Evolutionary conservation across 2,113 vertebrate species (phyloP).

Genomic region (Melozone crissalis): DNA sequence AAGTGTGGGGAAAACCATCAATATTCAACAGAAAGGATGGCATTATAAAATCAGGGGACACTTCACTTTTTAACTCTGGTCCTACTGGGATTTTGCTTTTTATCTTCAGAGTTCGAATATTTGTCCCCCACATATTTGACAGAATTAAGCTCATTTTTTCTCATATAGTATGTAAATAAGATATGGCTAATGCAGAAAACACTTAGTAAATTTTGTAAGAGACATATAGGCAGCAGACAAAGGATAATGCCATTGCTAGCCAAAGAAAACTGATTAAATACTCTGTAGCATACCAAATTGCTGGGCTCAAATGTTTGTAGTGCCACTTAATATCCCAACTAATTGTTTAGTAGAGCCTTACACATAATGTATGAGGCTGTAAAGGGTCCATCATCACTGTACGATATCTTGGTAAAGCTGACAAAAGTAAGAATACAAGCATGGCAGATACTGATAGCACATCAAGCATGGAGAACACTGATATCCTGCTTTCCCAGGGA

Average conservation of each 20-base stretch:
- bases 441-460: neutral
- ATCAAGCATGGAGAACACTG: neutral
- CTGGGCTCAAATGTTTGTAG: neutral
- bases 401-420: neutral
- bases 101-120: neutral
- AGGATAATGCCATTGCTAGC: neutral
- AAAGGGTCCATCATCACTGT: neutral
- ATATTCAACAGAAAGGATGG: neutral
- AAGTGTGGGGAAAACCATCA: rapidly evolving
- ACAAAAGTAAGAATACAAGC: neutral
- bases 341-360: neutral
- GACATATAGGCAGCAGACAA: rapidly evolving
- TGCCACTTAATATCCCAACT: neutral
- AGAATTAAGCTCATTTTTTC: neutral
- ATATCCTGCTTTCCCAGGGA: neutral
- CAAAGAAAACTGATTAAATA: neutral
- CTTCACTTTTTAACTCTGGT: neutral
- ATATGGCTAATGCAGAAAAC: neutral
- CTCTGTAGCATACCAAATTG: neutral
- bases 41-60: neutral
- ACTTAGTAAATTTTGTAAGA: neutral
- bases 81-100: neutral
- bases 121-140: neutral
- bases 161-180: neutral
- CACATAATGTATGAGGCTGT: neutral